Conservation (phyloP, 2,113 vertebrate species). For the Gymnogyps californianus region DNA sequence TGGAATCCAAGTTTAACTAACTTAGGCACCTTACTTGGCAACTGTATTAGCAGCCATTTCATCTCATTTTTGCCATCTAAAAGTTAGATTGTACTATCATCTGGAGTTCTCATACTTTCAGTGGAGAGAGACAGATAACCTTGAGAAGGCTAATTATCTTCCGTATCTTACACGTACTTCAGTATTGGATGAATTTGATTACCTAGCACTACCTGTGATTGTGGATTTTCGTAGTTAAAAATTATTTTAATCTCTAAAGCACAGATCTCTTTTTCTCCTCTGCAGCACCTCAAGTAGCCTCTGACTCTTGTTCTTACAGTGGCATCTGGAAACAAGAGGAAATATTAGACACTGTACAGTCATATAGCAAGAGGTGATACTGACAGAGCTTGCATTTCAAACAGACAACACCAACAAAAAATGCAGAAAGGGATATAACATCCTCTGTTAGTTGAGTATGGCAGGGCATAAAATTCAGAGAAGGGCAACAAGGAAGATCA, state of each 20-base stretch:
- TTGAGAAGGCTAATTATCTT: not conserved
- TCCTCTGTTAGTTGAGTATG: not conserved
- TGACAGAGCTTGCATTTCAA: not conserved
- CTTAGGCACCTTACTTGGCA: not conserved
- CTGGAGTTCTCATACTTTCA: not conserved
- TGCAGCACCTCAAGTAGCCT: not conserved
- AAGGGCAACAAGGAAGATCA: not conserved
- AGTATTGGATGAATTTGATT: not conserved
- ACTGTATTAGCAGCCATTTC: not conserved
- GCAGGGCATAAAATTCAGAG: not conserved
- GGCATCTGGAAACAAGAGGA: not conserved
- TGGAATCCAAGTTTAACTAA: not conserved
- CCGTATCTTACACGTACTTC: not conserved
- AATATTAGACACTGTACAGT: not conserved
- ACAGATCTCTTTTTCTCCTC: not conserved
- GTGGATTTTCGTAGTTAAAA: not conserved
- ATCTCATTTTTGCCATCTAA: not conserved
- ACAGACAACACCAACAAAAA: not conserved
- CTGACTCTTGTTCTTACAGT: not conserved
- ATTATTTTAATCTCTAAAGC: not conserved
- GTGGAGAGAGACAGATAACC: not conserved
- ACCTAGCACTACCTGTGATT: not conserved
- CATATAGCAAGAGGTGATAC: not conserved
- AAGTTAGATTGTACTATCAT: not conserved
- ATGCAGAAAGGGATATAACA: not conserved